Percentiles rank a stretch among this genome's conserved stretches.
These are phyloP conservation scores for Noturus placidus DNA, from an alignment of 2,113 vertebrate genomes.

Conservation along the genomic window DNA sequence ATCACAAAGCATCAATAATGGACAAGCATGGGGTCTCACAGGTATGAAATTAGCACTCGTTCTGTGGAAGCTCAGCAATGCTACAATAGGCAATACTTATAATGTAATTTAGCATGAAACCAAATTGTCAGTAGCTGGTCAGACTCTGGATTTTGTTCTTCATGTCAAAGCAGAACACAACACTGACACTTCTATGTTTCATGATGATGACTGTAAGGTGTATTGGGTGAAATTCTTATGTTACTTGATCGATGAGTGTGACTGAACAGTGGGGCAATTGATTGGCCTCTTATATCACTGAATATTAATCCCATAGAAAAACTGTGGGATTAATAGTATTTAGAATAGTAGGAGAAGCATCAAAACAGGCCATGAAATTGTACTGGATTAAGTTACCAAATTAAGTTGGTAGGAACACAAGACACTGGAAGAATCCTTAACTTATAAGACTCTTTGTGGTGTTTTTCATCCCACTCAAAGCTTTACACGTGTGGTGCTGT, in stretches of 20 bases:
- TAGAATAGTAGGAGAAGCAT: not conserved
- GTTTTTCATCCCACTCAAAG: slow-evolving; percentile 4
- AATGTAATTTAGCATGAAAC: not conserved
- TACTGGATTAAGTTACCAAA: too few relatives aligned
- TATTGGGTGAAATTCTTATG: not conserved
- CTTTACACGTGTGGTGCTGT: not conserved
- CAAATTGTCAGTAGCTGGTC: not conserved
- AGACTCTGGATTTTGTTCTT: not conserved
- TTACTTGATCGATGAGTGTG: not conserved
- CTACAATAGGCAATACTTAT: not conserved
- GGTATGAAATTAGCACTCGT: not conserved
- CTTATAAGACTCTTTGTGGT: not conserved
- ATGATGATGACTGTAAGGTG: not conserved
- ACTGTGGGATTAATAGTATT: not conserved
- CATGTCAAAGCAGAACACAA: slow-evolving; percentile 1
- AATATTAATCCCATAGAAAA: not conserved
- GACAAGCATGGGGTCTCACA: not conserved
- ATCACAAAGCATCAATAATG: not conserved
- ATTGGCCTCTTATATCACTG: not conserved
- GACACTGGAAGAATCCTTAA: not conserved
- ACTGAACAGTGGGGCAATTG: not conserved
- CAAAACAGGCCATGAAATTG: not conserved
- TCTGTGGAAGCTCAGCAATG: not conserved
- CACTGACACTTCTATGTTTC: not conserved
- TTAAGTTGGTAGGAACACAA: not conserved